Evolutionary conservation across 1,140 invertebrate species (phyloP).

Genomic region (Spodoptera litura): DNA sequence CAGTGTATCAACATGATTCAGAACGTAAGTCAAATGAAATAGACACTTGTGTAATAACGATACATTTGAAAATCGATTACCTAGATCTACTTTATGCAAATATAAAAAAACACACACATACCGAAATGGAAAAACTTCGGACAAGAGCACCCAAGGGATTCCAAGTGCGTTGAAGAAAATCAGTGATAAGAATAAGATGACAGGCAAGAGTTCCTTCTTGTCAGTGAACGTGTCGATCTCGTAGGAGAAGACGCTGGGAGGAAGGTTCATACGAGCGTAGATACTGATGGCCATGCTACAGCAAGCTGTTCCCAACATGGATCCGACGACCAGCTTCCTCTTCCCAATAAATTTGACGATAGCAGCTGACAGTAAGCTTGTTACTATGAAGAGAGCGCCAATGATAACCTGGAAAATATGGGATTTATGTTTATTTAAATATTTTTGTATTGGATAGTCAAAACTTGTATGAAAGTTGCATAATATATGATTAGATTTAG

Average conservation of each 20-base stretch:
- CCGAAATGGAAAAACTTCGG: conserved; percentile 82
- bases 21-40: too few relatives aligned
- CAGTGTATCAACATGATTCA: too few relatives aligned
- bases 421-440: neutral
- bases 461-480: too few relatives aligned
- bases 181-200: conserved; percentile 71
- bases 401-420: conserved; percentile 70
- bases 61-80: too few relatives aligned
- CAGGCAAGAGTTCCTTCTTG: conserved; percentile 62
- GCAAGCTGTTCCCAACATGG: conserved; percentile 66
- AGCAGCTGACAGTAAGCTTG: conserved; percentile 69
- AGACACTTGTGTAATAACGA: too few relatives aligned
- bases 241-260: conserved; percentile 71
- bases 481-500: too few relatives aligned
- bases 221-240: conserved; percentile 71
- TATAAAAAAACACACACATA: conserved; percentile 48
- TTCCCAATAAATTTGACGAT: conserved; percentile 75
- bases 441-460: too few relatives aligned
- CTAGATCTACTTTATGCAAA: too few relatives aligned
- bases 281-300: conserved; percentile 70
- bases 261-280: conserved; percentile 63
- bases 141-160: conserved; percentile 79
- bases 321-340: conserved; percentile 69
- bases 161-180: conserved; percentile 74
- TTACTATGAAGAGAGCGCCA: conserved; percentile 70